These are phyloP conservation scores for Cylas formicarius DNA, from an alignment of 1,140 invertebrate genomes.

Conservation along the genomic window DNA sequence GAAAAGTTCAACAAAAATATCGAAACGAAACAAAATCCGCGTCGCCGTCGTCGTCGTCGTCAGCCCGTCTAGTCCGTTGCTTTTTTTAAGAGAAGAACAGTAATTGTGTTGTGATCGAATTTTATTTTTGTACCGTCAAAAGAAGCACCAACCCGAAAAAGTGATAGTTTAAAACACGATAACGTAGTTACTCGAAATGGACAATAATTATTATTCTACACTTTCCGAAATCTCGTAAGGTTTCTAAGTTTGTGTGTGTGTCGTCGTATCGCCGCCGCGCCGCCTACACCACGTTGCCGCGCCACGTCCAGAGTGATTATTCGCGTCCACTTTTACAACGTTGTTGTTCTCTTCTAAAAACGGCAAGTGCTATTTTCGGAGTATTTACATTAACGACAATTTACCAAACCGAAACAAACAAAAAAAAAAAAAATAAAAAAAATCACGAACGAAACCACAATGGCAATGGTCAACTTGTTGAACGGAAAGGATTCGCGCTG, in stretches of 20 bases:
- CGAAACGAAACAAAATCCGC: constrained; percentile 7
- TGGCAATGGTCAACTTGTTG: constrained; percentile 92
- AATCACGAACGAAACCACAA: constrained; percentile 31
- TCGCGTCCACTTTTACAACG: constrained; percentile 24
- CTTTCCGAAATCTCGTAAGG: constrained; percentile 10
- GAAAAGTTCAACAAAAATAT: constrained; percentile 10
- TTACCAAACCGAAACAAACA: too few relatives aligned
- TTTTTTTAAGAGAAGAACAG: constrained; percentile 2
- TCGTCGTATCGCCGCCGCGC: too few relatives aligned
- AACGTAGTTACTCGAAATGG: constrained; percentile 31
- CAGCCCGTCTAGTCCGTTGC: constrained; percentile 6
- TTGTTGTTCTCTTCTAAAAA: too few relatives aligned
- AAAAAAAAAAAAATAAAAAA: constrained; percentile 6
- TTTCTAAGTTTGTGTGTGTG: constrained; percentile 9
- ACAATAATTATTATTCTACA: constrained; percentile 35
- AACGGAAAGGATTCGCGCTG: constrained; percentile 99
- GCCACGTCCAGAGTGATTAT: constrained; percentile 25
- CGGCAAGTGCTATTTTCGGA: too few relatives aligned
- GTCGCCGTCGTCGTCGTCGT: constrained; percentile 12
- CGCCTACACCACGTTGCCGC: constrained; percentile 18
- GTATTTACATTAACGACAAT: too few relatives aligned
- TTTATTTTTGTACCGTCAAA: constrained; percentile 24
- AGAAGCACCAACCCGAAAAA: constrained; percentile 6
- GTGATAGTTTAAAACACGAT: constrained; percentile 7
- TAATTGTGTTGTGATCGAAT: constrained; percentile 23